Evolutionary conservation across 2,888 invertebrate species (phyloP), one percentile per base, ranked within the genome.

Genomic region (Nematopogon swammerdamellus): DNA sequence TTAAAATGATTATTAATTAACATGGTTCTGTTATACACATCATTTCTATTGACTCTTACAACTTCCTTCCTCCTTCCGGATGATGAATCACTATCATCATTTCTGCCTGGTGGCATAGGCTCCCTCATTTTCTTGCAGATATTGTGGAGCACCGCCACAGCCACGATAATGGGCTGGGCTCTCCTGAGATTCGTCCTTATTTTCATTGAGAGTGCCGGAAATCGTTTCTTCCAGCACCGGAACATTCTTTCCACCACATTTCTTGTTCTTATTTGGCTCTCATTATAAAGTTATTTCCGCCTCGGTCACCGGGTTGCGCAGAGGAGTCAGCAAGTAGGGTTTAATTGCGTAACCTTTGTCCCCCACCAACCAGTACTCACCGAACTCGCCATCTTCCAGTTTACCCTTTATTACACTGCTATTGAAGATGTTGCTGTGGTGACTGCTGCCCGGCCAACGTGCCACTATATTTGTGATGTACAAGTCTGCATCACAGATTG

Each of bases 381-480:
- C 46, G 43, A 47, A 47, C 6, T 47, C 19, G 2, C 47, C 42
- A 18, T 47, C 18, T 47, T 50, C 42, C 11, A 50, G n/a, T 17
- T 43, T 20, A 19, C 14, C 18, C 8, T 36, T 47, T 42, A 42
- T 5, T 3, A 5, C 3, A n/a, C 49, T 45, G 29, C n/a, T 18
- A n/a, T 49, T 49, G 18, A 45, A 49, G 30, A 50, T 50, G 16
- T 17, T 5, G 25, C 30, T 49, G 47, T 56, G 54, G 45, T 55
- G 55, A 8, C 48, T 43, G 11, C 52, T 45, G n/a, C n/a, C n/a
- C n/a, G n/a, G n/a, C n/a, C n/a, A n/a, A n/a, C n/a, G n/a, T n/a
- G n/a, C n/a, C n/a, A 56, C 55, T 1, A 57, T 49, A 51, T 57
- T 53, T 30, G 48, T 49, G 5, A 58, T 47, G 20, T 46, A 30